phyloP scores from a whole-genome alignment of 2,797 vertebrate species.

The Danio tinwini region DNA sequence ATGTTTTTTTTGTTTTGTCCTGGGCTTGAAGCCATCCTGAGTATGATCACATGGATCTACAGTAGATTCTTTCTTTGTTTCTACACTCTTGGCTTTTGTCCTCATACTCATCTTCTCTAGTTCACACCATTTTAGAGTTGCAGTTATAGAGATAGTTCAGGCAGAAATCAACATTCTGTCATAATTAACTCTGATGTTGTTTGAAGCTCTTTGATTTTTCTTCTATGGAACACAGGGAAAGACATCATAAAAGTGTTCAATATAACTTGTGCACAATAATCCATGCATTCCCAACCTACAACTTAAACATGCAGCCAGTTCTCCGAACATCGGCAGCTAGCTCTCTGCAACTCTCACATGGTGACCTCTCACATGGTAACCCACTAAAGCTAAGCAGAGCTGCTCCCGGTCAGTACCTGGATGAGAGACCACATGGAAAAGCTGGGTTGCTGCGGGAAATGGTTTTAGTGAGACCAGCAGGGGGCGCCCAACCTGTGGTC shows the following conservation, averaged over 20 bases:
- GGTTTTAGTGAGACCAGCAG: too few species aligned
- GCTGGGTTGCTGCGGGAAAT: too few species aligned
- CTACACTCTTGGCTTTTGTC: background rate
- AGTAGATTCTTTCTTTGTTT: constrained; percentile 28
- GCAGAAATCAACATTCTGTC: background rate
- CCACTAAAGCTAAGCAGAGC: too few species aligned
- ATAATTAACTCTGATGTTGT: background rate
- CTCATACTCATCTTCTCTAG: background rate
- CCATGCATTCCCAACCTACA: background rate
- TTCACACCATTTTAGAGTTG: constrained; percentile 13
- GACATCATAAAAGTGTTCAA: background rate
- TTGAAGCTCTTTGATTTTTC: constrained; percentile 4
- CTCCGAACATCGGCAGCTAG: too few species aligned
- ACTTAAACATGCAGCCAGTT: background rate
- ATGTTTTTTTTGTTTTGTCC: constrained; percentile 20
- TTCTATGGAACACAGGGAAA: background rate
- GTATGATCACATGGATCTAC: constrained; percentile 40
- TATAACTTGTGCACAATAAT: background rate
- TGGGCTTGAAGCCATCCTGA: constrained; percentile 46
- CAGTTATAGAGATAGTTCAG: background rate
- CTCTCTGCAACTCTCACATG: too few species aligned
- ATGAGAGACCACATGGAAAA: too few species aligned
- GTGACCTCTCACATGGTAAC: too few species aligned
- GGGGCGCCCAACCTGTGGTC: too few species aligned
- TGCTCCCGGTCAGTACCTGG: too few species aligned